Conservation (phyloP, 2,113 vertebrate species). For the Psettodes erumei region DNA sequence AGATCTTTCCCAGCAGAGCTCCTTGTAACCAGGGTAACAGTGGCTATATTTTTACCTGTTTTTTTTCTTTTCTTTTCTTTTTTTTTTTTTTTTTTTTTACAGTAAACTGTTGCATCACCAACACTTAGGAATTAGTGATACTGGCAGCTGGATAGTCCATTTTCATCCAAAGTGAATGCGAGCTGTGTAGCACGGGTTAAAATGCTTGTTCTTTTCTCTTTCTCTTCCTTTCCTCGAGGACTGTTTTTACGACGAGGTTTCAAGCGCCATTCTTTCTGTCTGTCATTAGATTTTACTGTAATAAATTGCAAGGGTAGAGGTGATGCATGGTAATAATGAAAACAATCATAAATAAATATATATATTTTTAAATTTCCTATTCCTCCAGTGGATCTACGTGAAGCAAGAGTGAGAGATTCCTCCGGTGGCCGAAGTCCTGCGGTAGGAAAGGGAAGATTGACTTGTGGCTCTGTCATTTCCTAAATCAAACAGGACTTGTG, state of each 20-base stretch:
- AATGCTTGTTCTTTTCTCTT: not conserved
- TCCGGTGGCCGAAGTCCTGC: constrained; percentile 29
- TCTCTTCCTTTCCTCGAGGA: not conserved
- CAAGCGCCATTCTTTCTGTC: not conserved
- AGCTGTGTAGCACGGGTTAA: not conserved
- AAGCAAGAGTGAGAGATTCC: constrained; percentile 34
- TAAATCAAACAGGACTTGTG: constrained; percentile 72
- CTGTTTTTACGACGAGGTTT: not conserved
- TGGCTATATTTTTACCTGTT: no score
- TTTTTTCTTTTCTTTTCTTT: no score
- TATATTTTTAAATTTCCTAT: not conserved
- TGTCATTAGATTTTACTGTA: constrained; percentile 3
- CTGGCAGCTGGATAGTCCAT: not conserved
- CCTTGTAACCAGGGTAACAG: constrained; percentile 42
- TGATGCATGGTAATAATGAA: not conserved
- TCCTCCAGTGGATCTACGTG: constrained; percentile 11
- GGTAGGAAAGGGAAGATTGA: constrained; percentile 64
- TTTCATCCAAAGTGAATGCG: constrained; percentile 3
- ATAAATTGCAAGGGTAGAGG: not conserved
- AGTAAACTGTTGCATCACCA: not conserved
- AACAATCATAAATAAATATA: not conserved
- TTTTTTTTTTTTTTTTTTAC: not conserved
- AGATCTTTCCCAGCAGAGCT: constrained; percentile 9
- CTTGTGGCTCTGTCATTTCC: constrained; percentile 71
- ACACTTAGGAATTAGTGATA: not conserved